Base-by-base conservation (phyloP, 2,888 invertebrate species). In the Cactoblastis cactorum region DNA sequence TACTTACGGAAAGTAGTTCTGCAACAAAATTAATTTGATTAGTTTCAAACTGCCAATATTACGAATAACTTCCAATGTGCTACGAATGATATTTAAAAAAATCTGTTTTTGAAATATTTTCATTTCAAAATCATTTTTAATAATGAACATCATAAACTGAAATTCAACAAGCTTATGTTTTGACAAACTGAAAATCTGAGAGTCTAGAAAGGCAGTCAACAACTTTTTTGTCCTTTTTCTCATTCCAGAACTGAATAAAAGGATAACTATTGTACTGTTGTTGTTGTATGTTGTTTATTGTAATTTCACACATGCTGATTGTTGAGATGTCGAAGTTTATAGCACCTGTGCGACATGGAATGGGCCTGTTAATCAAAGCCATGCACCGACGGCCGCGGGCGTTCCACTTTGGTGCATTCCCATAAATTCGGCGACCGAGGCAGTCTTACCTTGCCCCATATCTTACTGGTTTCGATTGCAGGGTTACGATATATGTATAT, bases 331-430 rank as follows among this genome's bases (percentile, higher is more conserved):
- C 54, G 52, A 55, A 60, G 65, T 64, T 63, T 68, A 69, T 69
- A 62, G 58, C 52, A 61, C 61, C 52, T 54, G 56, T 57, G 57
- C 49, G n/a, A 35, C 55, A 58, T 59, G 54, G 60, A 63, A 68
- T 68, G 62, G 66, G 55, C 53, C 54, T 61, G 65, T 69, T 69
- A 63, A 69, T 69, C 70, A 68, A 64, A 65, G 61, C 54, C 54
- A 57, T 58, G 61, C 12, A 17, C 17, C 3, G 37, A 43, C 38
- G 6, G 51, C 53, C 56, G 54, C 51, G 47, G 50, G 52, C 53
- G 54, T 22, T 54, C 51, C 60, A 58, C 59, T 45, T 53, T 58
- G 58, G 49, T 52, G 56, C 54, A 52, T 61, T 53, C 48, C 54
- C 65, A 66, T 68, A 61, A 65, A 68, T 68, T 58, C 55, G 51